Evolutionary conservation across 2,113 vertebrate species (phyloP), one percentile per base, ranked within the genome.

Genomic region (Pimephales promelas): DNA sequence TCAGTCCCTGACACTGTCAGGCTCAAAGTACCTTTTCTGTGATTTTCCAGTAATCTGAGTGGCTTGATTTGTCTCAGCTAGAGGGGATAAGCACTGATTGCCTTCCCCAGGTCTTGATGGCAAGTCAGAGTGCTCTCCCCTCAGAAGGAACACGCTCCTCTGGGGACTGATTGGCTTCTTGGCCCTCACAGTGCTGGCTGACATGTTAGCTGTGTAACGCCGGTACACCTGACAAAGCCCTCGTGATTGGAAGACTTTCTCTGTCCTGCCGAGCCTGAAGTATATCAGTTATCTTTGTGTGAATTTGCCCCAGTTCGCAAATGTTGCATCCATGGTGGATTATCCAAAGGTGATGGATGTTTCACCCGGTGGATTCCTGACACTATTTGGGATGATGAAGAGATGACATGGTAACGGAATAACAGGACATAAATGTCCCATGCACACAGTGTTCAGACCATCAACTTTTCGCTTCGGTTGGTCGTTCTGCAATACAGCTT

Each of bases 151-250:
- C 85, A 88, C 84, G 74, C 91, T 89, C 87, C 90, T 89, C 87
- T 68, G 64, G 88, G 88, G 90, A 59, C 91, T 94, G 93, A 94
- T 94, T 94, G 92, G 92, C 92, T 90, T 84, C 59, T 79, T 88
- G 90, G 89, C 88, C 88, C 89, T 86, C 85, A 87, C 88, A 87
- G 88, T 87, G 57, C 34, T 47, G 86, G 86, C 88, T 92, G 91
- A 92, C 92, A 89, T 80, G 78, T 73, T 86, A 79, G 88, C 91
- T 93, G 92, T 91, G 91, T 90, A 93, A 90, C 87, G 85, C 80
- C 68, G 9, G 81, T 85, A 86, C 91, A 90, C 87, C 90, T 90
- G 86, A 88, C 89, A 90, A 91, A 87, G 88, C 84, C 89, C 84
- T 79, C 85, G n/a, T 93, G 93, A 94, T 93, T 93, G 91, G 84